Conservation (phyloP, 2,113 vertebrate genomes). For the Oncorhynchus tshawytscha region DNA sequence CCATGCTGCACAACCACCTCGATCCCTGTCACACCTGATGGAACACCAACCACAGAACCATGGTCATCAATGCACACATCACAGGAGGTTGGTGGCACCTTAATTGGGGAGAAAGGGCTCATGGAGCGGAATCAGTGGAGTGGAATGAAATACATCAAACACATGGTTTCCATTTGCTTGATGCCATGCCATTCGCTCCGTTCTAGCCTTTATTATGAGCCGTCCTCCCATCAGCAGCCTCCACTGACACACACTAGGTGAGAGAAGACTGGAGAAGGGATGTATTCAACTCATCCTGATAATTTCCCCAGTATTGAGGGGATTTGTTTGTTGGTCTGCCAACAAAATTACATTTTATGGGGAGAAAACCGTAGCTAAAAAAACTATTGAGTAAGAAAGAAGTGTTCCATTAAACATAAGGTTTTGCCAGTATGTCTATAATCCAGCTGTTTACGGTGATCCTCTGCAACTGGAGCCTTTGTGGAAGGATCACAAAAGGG, state of each 20-base stretch:
- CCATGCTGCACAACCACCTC: constrained; percentile 96
- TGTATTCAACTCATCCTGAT: neutral
- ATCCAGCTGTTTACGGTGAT: constrained; percentile 66
- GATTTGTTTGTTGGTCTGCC: constrained; percentile 9
- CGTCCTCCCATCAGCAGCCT: no score
- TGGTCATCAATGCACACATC: no score
- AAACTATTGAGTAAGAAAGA: constrained; percentile 36
- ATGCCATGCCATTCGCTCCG: no score
- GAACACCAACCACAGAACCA: constrained; percentile 14
- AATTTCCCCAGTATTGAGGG: neutral
- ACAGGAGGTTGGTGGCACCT: no score
- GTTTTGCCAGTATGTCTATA: constrained; percentile 49
- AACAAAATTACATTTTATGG: neutral
- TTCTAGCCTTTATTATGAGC: no score
- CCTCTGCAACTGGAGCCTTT: constrained; percentile 47
- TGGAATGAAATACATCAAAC: no score
- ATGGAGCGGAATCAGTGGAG: no score
- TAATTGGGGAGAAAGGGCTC: no score
- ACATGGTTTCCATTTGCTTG: no score
- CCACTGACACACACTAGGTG: neutral
- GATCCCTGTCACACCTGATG: constrained; percentile 86
- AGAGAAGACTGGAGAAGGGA: neutral
- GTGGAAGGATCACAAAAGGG: no score
- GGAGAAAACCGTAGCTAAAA: neutral
- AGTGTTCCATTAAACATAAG: constrained; percentile 48